Base-by-base conservation (phyloP, 1,140 invertebrate genomes). In the Vanessa tameamea region DNA sequence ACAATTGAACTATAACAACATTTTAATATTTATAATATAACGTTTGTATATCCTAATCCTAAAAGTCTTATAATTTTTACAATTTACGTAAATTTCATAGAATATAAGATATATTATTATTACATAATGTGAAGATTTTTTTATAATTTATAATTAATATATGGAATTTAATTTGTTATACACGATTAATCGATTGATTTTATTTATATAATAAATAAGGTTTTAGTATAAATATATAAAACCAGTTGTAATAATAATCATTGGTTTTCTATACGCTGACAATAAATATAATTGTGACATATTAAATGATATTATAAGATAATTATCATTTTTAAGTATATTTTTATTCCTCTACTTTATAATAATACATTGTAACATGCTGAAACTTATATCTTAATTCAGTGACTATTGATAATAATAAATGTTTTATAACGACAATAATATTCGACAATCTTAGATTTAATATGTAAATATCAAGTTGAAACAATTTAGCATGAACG, bases 401-500 rank as follows among this genome's bases (percentile, higher is more conserved):
- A 66, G 47, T 61, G 59, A n/a, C 14, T 69, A 69, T 59, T 69
- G 12, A 75, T 23, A 63, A 67, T 76, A 66, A 67, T 76, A 66
- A 72, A 78, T 63, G 61, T 69, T 48, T 63, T 73, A 64, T 82
- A 71, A 81, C 61, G 84, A 89, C 87, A 89, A 91, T 91, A 91
- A 86, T 82, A 74, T 85, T 82, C 53, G 77, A 87, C 82, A 88
- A 85, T 87, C 72, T 81, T 80, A 79, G 79, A 65, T 79, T 53
- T 69, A 64, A 72, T 72, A 79, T 89, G 86, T 89, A 91, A 78
- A 86, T 83, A 79, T 87, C 78, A 84, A 81, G 78, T 84, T 86
- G 83, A 80, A 84, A 78, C 78, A 87, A 87, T 82, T 82, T 86
- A 87, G 83, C 80, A 86, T 79, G 80, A 82, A 82, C 78, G 82